Percentiles rank a stretch among this genome's conserved stretches.
These are phyloP conservation scores for Leucoma salicis DNA, from an alignment of 2,888 invertebrate species.

Conservation along the genomic window DNA sequence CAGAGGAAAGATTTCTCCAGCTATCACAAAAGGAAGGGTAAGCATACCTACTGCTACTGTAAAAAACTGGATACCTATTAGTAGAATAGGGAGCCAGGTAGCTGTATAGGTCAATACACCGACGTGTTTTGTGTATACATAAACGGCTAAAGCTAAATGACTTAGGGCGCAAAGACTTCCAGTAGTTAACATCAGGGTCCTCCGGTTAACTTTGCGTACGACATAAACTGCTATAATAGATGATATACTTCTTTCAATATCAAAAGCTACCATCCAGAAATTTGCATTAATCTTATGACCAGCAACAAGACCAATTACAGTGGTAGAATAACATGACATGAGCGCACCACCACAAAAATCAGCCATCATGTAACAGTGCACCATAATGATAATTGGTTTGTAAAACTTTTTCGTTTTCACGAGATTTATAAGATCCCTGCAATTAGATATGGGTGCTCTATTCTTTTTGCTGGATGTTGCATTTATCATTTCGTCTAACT, in stretches of 20 bases:
- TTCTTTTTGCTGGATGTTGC: constrained; percentile 44
- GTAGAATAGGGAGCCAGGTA: constrained; percentile 67
- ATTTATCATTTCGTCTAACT: constrained; percentile 55
- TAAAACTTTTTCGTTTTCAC: constrained; percentile 70
- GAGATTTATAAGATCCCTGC: constrained; percentile 31
- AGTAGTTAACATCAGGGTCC: constrained; percentile 82
- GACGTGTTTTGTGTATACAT: constrained; percentile 50
- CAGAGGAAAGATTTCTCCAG: constrained; percentile 85
- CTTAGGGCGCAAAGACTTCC: constrained; percentile 79
- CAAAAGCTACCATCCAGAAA: constrained; percentile 84
- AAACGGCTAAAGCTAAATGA: constrained; percentile 74
- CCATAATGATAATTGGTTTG: constrained; percentile 81
- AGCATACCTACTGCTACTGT: constrained; percentile 81
- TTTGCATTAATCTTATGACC: constrained; percentile 82
- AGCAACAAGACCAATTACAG: constrained; percentile 79
- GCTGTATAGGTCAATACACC: constrained; percentile 46
- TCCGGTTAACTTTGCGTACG: constrained; percentile 81
- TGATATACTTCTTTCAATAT: constrained; percentile 80
- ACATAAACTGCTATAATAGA: constrained; percentile 82
- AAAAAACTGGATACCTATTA: constrained; percentile 77
- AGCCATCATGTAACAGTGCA: constrained; percentile 81
- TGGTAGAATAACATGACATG: constrained; percentile 84
- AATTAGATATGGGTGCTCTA: constrained; percentile 26
- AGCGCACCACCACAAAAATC: constrained; percentile 86
- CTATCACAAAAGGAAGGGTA: constrained; percentile 86